A percentile compares a stretch with the other conserved stretches of the same genome.
These are phyloP conservation scores for Polypedilum pembai DNA, from an alignment of 1,140 invertebrate species.

Conservation along the genomic window DNA sequence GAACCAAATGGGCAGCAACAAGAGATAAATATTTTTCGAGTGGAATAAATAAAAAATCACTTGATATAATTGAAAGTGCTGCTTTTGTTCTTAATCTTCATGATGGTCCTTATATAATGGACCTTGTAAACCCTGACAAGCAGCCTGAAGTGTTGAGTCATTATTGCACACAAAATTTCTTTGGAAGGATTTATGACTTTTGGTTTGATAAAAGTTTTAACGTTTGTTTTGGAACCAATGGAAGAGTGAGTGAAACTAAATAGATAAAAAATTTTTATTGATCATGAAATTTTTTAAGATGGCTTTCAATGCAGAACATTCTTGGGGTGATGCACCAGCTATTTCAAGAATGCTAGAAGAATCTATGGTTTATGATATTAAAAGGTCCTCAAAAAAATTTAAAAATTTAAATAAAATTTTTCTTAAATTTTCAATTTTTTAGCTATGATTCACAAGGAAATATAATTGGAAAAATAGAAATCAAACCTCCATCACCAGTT, in stretches of 20 bases:
- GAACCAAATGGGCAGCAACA: slow-evolving; percentile 75
- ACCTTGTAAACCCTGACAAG: slow-evolving; percentile 60
- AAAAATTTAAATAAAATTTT: too few species aligned
- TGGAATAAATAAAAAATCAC: slow-evolving; percentile 74
- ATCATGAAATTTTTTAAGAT: background rate
- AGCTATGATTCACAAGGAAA: background rate
- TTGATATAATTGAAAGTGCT: slow-evolving; percentile 84
- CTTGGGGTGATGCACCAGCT: background rate
- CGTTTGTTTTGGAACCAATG: slow-evolving; percentile 80
- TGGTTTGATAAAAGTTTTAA: slow-evolving; percentile 99
- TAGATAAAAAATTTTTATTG: too few species aligned
- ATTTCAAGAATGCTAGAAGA: background rate
- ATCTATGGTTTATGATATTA: background rate
- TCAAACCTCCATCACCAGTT: background rate
- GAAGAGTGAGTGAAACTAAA: slow-evolving; percentile 47
- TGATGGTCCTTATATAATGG: slow-evolving; percentile 59
- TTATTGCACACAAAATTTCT: slow-evolving; percentile 73
- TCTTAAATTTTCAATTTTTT: background rate
- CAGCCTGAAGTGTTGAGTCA: slow-evolving; percentile 58
- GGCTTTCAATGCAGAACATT: background rate
- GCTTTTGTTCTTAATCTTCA: slow-evolving; percentile 78
- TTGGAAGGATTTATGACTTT: slow-evolving; percentile 87
- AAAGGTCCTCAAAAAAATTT: background rate
- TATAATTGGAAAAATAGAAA: background rate
- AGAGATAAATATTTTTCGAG: slow-evolving; percentile 64